phyloP scores from a whole-genome alignment of 1,140 invertebrate species.

The Drosophila pachea region DNA sequence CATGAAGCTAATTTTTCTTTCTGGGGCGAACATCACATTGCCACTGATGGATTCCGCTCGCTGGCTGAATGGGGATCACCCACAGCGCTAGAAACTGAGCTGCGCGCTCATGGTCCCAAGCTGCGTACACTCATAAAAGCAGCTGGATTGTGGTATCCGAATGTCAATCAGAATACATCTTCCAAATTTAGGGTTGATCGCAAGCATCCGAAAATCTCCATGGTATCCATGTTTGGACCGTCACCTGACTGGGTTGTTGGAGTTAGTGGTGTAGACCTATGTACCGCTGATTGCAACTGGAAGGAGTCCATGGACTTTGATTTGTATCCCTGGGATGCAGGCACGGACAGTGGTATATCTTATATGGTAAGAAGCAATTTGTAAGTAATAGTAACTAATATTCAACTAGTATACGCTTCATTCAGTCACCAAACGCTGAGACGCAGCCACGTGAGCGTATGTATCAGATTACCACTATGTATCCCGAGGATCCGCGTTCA shows the following conservation, averaged over 20 bases:
- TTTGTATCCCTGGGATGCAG: slow-evolving; percentile 96
- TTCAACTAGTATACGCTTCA: not conserved
- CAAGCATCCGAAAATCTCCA: slow-evolving; percentile 92
- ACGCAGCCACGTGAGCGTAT: slow-evolving; percentile 90
- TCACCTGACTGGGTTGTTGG: slow-evolving; percentile 98
- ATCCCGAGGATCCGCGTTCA: slow-evolving; percentile 91
- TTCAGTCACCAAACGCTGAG: slow-evolving; percentile 90
- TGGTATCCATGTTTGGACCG: slow-evolving; percentile 96
- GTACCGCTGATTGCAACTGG: slow-evolving; percentile 94
- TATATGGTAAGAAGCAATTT: slow-evolving; percentile 86
- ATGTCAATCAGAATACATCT: slow-evolving; percentile 92
- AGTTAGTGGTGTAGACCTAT: slow-evolving; percentile 91
- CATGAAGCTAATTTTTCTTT: slow-evolving; percentile 94
- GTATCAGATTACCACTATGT: slow-evolving; percentile 88
- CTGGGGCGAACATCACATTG: slow-evolving; percentile 94
- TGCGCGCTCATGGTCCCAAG: slow-evolving; percentile 88
- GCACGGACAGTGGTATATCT: slow-evolving; percentile 94
- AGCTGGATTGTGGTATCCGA: slow-evolving; percentile 94
- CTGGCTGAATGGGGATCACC: slow-evolving; percentile 86
- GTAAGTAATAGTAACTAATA: not conserved
- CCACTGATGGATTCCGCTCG: slow-evolving; percentile 94
- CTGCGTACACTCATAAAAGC: slow-evolving; percentile 97
- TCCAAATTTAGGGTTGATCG: slow-evolving; percentile 92
- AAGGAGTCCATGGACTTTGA: slow-evolving; percentile 87
- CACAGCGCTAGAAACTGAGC: slow-evolving; percentile 92